phyloP scores from a whole-genome alignment of 2,888 invertebrate species.

The Crioceris asparagi region DNA sequence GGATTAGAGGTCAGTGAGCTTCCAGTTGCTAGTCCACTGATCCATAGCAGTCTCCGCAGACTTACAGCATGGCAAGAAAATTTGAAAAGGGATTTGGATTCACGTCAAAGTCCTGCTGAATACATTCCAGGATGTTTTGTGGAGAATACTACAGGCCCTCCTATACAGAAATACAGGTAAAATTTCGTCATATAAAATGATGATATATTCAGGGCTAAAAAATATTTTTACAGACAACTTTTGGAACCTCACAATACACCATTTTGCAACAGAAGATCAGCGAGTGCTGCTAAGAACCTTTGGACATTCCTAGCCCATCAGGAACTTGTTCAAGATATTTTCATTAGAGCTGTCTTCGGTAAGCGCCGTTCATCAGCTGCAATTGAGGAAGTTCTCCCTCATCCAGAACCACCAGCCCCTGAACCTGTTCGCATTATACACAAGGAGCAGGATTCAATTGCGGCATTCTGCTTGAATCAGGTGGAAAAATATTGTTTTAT shows the following conservation, averaged over 20 bases:
- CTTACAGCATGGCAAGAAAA: constrained; percentile 82
- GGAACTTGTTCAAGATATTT: constrained; percentile 83
- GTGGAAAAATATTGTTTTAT: constrained; percentile 38
- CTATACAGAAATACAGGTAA: constrained; percentile 81
- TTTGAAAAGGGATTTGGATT: constrained; percentile 59
- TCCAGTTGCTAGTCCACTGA: constrained; percentile 86
- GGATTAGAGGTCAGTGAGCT: constrained; percentile 52
- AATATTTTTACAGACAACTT: constrained; percentile 50
- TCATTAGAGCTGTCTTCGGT: constrained; percentile 90
- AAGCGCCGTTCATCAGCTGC: constrained; percentile 53
- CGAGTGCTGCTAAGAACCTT: constrained; percentile 68
- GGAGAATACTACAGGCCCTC: constrained; percentile 67
- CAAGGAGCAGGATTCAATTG: constrained; percentile 96
- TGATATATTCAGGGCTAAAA: neutral
- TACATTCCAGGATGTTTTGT: constrained; percentile 88
- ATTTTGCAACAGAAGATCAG: constrained; percentile 62
- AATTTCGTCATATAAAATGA: neutral
- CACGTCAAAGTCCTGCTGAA: constrained; percentile 68
- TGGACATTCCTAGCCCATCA: constrained; percentile 93
- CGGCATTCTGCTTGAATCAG: constrained; percentile 93
- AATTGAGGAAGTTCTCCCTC: constrained; percentile 40
- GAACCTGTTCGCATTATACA: constrained; percentile 94
- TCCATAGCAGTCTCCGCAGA: constrained; percentile 78
- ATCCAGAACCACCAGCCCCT: constrained; percentile 37
- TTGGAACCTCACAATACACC: constrained; percentile 92